These are phyloP conservation scores for Tursiops truncatus DNA, from an alignment of 2,113 vertebrate species.

Conservation along the genomic window DNA sequence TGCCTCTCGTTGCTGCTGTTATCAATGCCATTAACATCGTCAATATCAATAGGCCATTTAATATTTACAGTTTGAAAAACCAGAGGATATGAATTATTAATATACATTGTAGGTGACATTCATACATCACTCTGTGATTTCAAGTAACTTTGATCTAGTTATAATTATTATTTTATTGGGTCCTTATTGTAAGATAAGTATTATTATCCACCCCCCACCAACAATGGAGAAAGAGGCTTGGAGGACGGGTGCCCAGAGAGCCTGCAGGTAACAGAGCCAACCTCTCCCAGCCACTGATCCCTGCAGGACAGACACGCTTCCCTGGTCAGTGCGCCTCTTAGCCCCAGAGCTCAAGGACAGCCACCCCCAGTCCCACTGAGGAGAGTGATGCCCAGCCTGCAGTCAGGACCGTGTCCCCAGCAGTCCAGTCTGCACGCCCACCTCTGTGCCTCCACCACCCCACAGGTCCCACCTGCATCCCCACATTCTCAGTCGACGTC, in stretches of 20 bases:
- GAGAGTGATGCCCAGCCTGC: not conserved
- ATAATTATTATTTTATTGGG: not conserved
- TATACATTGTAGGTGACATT: not conserved
- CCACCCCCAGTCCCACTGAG: rapidly evolving
- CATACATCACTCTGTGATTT: not conserved
- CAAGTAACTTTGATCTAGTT: not conserved
- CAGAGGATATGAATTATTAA: not conserved
- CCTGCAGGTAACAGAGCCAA: not conserved
- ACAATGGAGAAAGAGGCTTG: not conserved
- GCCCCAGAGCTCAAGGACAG: not conserved
- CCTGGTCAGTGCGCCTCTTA: rapidly evolving
- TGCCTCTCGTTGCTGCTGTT: not conserved
- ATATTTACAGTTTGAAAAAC: not conserved
- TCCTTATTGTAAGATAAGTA: not conserved
- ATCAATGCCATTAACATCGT: too few relatives aligned
- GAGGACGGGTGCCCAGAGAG: rapidly evolving
- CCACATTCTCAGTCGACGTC: rapidly evolving
- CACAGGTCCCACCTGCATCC: not conserved
- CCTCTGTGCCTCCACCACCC: too few relatives aligned
- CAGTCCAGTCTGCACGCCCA: rapidly evolving
- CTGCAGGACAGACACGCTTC: not conserved
- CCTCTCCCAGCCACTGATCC: too few relatives aligned
- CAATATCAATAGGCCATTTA: not conserved
- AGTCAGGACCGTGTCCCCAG: rapidly evolving
- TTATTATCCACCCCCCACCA: not conserved